Percentiles rank a stretch among this genome's conserved stretches.
phyloP scores from a whole-genome alignment of 2,888 invertebrate species.

The Anticlea derivata region DNA sequence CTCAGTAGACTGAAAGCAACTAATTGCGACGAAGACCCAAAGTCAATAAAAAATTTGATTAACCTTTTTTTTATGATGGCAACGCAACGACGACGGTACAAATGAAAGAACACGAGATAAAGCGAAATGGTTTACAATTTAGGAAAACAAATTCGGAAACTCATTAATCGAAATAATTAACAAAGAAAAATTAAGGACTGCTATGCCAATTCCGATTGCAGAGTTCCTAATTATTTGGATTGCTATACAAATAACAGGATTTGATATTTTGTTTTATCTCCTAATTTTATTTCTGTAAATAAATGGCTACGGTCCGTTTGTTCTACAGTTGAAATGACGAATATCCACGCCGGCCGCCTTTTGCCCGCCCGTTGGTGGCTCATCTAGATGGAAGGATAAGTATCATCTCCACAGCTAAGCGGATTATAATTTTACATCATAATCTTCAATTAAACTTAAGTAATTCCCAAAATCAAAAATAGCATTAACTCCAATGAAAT shows the following conservation, averaged over 20 bases:
- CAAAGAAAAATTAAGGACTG: background rate
- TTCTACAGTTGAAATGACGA: conserved; percentile 6
- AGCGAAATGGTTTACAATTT: background rate
- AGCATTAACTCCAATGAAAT: too few relatives aligned
- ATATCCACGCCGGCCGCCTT: background rate
- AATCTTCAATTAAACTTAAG: conserved; percentile 8
- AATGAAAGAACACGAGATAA: background rate
- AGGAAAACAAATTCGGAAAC: conserved; percentile 1
- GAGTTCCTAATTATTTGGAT: conserved; percentile 1
- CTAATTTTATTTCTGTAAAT: conserved; percentile 5
- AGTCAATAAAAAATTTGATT: conserved; percentile 9
- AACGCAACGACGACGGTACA: too few relatives aligned
- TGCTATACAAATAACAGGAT: background rate
- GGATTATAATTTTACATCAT: conserved; percentile 20
- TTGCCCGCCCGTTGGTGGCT: conserved; percentile 5
- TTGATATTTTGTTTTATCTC: background rate
- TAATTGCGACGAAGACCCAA: conserved; percentile 5
- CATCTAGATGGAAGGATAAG: conserved; percentile 21
- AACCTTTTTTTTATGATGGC: conserved; percentile 1
- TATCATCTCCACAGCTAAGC: conserved; percentile 23
- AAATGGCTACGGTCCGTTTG: too few relatives aligned
- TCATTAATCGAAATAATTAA: conserved; percentile 11
- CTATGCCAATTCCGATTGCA: background rate
- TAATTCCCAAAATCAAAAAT: conserved; percentile 17
- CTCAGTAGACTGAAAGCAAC: too few relatives aligned